Evolutionary conservation across 2,797 vertebrate genomes (phyloP).

Genomic region (Ceryle rudis): DNA sequence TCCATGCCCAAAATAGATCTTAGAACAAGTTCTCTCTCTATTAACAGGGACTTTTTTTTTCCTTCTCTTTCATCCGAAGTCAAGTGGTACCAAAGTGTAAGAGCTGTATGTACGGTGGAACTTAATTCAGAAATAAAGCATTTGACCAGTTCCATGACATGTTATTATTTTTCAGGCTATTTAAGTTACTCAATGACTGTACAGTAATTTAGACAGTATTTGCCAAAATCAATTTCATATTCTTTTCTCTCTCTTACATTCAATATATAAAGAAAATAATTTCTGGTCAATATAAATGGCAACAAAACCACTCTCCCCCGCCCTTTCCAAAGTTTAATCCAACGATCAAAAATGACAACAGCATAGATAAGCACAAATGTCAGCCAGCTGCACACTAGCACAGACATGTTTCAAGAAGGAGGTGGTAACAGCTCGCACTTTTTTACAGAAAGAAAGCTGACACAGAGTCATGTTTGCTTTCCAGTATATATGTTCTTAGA

Average conservation of each 20-base stretch:
- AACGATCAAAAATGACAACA: constrained; percentile 51
- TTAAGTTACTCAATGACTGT: not conserved
- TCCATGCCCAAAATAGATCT: not conserved
- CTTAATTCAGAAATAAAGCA: not conserved
- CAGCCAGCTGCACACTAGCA: constrained; percentile 50
- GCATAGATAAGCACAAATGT: constrained; percentile 48
- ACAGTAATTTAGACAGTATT: not conserved
- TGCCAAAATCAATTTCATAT: not conserved
- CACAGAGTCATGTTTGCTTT: not conserved
- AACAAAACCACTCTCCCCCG: not conserved
- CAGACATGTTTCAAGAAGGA: constrained; percentile 10
- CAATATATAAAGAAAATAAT: not conserved
- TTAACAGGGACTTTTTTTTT: not conserved
- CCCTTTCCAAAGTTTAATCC: constrained; percentile 64
- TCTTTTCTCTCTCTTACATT: not conserved
- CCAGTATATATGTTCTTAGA: not conserved
- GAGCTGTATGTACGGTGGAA: not conserved
- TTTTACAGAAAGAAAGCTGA: not conserved
- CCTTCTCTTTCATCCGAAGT: not conserved
- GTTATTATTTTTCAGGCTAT: not conserved
- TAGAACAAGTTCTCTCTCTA: not conserved
- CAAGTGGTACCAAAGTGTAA: not conserved
- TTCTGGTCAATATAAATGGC: not conserved
- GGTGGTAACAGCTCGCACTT: constrained; percentile 20
- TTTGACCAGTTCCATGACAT: not conserved